Evolutionary conservation across 1,140 invertebrate genomes (phyloP).

Genomic region (Drosophila erecta): DNA sequence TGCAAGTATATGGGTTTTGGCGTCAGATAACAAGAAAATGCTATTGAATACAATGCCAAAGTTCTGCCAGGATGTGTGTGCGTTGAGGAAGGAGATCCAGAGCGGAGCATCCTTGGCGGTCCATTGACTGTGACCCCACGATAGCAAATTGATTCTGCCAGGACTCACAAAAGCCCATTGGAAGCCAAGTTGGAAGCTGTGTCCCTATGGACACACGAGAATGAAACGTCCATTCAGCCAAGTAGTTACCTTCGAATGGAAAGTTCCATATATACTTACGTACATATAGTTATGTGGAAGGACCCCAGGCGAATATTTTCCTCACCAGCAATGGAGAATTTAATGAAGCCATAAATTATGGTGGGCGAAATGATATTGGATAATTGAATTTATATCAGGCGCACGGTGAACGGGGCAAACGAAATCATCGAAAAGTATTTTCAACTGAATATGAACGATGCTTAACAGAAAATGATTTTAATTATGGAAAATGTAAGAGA

Average conservation of each 20-base stretch:
- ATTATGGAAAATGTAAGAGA: neutral
- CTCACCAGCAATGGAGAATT: constrained; percentile 27
- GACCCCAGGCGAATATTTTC: constrained; percentile 9
- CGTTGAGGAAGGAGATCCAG: constrained; percentile 9
- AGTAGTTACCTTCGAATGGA: constrained; percentile 47
- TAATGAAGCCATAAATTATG: constrained; percentile 64
- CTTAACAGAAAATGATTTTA: neutral
- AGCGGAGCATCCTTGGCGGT: constrained; percentile 10
- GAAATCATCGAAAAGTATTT: constrained; percentile 3
- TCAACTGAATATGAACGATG: neutral
- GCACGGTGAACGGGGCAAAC: neutral
- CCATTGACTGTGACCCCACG: constrained; percentile 47
- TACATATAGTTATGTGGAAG: neutral
- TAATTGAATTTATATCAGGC: constrained; percentile 35
- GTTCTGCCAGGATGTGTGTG: constrained; percentile 15
- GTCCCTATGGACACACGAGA: constrained; percentile 32
- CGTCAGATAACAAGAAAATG: constrained; percentile 70
- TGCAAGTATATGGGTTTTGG: constrained; percentile 46
- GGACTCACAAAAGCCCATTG: constrained; percentile 41
- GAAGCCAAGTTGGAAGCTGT: constrained; percentile 22
- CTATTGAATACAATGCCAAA: constrained; percentile 60
- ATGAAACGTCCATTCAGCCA: constrained; percentile 43
- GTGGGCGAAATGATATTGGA: constrained; percentile 39
- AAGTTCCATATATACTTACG: neutral
- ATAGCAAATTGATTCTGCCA: constrained; percentile 71